These are phyloP conservation scores for Stichopus chloronotus DNA, from an alignment of 35 echinoderm and acorn worm genomes.

Conservation along the genomic window DNA sequence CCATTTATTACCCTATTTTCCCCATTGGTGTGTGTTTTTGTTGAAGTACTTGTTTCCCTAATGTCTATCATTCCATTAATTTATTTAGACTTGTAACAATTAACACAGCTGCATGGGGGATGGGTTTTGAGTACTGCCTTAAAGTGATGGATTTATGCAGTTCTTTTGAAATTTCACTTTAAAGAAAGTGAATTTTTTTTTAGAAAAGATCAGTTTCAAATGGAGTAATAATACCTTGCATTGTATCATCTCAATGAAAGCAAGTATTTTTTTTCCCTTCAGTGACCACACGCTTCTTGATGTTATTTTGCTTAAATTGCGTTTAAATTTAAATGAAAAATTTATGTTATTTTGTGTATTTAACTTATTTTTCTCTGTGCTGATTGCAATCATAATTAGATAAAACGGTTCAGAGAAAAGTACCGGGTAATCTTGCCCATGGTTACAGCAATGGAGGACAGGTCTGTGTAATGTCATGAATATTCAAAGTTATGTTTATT, in stretches of 20 bases:
- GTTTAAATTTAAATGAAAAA: background rate
- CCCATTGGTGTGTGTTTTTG: background rate
- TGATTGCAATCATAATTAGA: background rate
- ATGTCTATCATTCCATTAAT: slow-evolving; percentile 2
- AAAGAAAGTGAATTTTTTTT: too few species aligned
- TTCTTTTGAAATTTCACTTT: too few species aligned
- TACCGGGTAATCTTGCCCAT: background rate
- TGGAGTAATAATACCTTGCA: too few species aligned
- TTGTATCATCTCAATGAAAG: background rate
- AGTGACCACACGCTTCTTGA: background rate
- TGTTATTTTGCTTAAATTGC: background rate
- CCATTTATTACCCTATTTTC: background rate
- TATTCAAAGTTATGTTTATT: background rate
- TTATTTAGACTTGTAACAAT: background rate
- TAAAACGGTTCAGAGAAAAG: background rate
- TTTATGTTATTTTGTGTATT: background rate
- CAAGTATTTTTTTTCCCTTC: background rate
- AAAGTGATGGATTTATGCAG: background rate
- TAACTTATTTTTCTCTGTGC: background rate
- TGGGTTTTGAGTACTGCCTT: background rate
- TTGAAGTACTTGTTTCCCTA: background rate
- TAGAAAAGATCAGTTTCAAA: too few species aligned
- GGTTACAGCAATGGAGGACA: background rate
- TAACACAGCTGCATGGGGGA: background rate
- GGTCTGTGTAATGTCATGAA: background rate